Evolutionary conservation across 2,888 invertebrate species (phyloP), one percentile per base, ranked within the genome.

Genomic region (Balanococcus diminutus): DNA sequence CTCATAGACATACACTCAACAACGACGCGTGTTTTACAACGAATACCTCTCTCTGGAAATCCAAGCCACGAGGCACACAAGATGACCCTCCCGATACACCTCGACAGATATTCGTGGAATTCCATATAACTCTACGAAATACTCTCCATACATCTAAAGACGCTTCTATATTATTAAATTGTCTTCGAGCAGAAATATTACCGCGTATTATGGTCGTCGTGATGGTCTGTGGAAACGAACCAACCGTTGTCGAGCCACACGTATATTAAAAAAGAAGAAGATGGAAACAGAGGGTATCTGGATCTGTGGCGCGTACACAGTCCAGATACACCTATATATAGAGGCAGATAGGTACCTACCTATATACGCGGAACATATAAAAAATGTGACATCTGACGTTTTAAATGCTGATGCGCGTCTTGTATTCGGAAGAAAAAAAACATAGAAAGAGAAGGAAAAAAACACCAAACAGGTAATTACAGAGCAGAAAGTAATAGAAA

Each of bases 351-450:
- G 51, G 51, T 51, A 51, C 51, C 51, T 25, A 67, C n/a, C n/a
- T n/a, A n/a, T n/a, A n/a, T n/a, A n/a, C 61, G 75, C 75, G 75
- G 32, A 75, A 75, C 16, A 75, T n/a, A 75, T 32, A 75, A 75
- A 75, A 75, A 75, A 75, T 75, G 75, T 75, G 75, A 75, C 75
- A 75, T 75, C 75, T 75, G 75, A 75, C 75, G 75, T 75, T 75
- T 75, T 75, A 75, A 75, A 75, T 75, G 75, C n/a, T n/a, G n/a
- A n/a, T n/a, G n/a, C n/a, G n/a, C 32, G 32, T n/a, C 75, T 31
- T 67, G 28, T 56, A 28, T 28, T 22, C 11, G 32, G n/a, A n/a
- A n/a, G n/a, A n/a, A n/a, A n/a, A n/a, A n/a, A n/a, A n/a, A n/a
- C n/a, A n/a, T n/a, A n/a, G n/a, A n/a, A n/a, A n/a, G n/a, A n/a